phyloP scores from a whole-genome alignment of 2,113 vertebrate species.

The Chionis minor region DNA sequence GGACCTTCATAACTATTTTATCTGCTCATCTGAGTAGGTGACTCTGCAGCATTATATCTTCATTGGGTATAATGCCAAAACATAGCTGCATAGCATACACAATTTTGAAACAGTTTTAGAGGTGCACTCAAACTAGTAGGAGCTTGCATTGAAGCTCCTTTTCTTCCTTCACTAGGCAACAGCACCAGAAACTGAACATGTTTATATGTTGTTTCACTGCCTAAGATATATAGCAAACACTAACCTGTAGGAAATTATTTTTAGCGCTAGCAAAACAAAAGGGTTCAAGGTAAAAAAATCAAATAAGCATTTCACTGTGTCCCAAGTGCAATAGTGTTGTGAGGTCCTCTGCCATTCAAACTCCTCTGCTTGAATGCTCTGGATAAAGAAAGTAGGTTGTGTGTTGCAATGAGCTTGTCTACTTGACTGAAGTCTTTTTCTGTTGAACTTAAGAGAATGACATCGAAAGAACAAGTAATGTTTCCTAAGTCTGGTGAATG shows the following conservation, averaged over 20 bases:
- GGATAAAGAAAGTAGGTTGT: neutral
- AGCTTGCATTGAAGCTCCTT: neutral
- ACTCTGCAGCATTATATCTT: neutral
- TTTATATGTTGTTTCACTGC: neutral
- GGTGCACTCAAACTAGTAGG: neutral
- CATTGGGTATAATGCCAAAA: neutral
- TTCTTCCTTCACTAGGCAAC: neutral
- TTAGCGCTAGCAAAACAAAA: neutral
- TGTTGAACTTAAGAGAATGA: neutral
- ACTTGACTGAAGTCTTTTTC: neutral
- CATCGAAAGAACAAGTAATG: neutral
- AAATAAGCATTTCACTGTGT: neutral
- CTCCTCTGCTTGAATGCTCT: neutral
- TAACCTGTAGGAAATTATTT: neutral
- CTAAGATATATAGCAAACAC: neutral
- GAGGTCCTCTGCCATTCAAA: neutral
- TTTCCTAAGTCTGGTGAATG: neutral
- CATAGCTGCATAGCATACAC: neutral
- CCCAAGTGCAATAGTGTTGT: neutral
- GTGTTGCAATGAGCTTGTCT: neutral
- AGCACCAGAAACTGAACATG: neutral
- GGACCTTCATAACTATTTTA: neutral
- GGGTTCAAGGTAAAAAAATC: neutral
- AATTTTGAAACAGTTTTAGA: neutral
- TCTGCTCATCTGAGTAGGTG: neutral